These are phyloP conservation scores for Rhingia rostrata DNA, from an alignment of 2,888 invertebrate genomes.

Conservation along the genomic window DNA sequence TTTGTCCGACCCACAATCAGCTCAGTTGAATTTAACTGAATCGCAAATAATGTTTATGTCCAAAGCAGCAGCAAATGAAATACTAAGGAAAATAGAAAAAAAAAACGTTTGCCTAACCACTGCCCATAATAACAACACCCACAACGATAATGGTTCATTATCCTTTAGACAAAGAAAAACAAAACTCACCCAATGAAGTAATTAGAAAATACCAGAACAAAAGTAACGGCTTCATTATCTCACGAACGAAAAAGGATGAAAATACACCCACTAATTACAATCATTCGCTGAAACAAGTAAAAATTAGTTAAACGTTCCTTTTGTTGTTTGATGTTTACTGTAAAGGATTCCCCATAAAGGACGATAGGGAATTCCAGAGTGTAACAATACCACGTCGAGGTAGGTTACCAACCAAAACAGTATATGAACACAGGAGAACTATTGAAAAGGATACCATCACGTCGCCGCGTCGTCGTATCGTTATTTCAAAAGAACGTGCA, in stretches of 20 bases:
- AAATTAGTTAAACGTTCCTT: constrained; percentile 26
- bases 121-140: neutral
- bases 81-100: neutral
- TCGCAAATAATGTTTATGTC: no score
- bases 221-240: constrained; percentile 26
- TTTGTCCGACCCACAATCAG: no score
- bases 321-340: neutral
- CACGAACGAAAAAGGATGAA: constrained; percentile 23
- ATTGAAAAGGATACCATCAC: constrained; percentile 8
- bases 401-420: neutral
- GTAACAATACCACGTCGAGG: neutral
- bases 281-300: constrained; percentile 23
- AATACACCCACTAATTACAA: constrained; percentile 28
- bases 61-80: neutral
- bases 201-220: constrained; percentile 33
- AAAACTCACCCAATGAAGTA: constrained; percentile 16
- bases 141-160: constrained; percentile 5
- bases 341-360: constrained; percentile 7
- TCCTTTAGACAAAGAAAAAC: neutral
- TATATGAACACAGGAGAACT: no score
- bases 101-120: constrained; percentile 5
- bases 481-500: no score
- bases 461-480: constrained; percentile 7
- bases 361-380: neutral
- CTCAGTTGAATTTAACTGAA: no score